phyloP scores from a whole-genome alignment of 2,113 vertebrate species.

The Chrysochloris asiatica region DNA sequence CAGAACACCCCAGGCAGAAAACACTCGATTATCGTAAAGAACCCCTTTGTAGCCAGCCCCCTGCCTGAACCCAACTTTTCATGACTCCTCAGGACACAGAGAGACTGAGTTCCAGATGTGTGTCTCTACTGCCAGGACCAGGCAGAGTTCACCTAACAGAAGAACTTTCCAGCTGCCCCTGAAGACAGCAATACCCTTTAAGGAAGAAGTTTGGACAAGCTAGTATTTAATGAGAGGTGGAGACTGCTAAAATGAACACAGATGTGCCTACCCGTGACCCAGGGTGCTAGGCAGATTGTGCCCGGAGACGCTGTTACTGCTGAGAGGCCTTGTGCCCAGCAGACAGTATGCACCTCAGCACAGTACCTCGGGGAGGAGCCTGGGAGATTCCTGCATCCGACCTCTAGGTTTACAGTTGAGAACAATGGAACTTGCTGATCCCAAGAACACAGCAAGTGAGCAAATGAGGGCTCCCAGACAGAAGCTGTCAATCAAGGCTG shows the following conservation, averaged over 20 bases:
- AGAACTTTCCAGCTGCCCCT: conserved; percentile 4
- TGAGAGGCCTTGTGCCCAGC: too few relatives aligned
- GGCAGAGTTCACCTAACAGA: conserved; percentile 27
- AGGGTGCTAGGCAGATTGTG: too few relatives aligned
- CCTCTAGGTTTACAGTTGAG: too few relatives aligned
- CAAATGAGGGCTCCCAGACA: not conserved
- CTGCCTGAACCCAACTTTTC: not conserved
- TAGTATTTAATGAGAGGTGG: not conserved
- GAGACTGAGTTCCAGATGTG: not conserved
- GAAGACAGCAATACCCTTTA: not conserved
- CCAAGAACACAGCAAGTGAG: not conserved
- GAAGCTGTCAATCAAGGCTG: too few relatives aligned
- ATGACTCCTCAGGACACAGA: not conserved
- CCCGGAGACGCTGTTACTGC: not conserved
- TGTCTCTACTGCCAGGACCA: not conserved
- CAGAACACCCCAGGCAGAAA: not conserved
- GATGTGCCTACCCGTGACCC: too few relatives aligned
- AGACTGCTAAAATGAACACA: not conserved
- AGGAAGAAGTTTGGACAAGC: not conserved
- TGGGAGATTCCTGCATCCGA: too few relatives aligned
- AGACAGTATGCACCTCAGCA: not conserved
- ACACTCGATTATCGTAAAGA: not conserved
- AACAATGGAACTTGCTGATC: too few relatives aligned
- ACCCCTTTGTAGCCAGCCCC: not conserved
- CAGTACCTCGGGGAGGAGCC: not conserved